phyloP scores from a whole-genome alignment of 2,888 invertebrate genomes.

The Polyommatus iphigenia region DNA sequence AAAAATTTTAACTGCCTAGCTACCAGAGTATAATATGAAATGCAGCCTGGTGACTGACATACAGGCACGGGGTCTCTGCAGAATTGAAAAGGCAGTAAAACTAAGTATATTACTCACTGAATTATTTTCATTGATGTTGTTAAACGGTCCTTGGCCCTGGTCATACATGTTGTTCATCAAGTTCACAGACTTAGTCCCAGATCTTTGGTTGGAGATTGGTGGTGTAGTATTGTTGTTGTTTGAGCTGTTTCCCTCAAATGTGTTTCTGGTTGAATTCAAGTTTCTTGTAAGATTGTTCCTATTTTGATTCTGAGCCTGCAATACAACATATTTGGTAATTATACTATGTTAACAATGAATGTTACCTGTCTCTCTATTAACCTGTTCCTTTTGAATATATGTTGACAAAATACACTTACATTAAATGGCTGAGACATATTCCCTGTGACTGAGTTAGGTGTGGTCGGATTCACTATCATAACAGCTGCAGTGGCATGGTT shows the following conservation, averaged over 20 bases:
- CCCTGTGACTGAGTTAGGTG: slow-evolving; percentile 71
- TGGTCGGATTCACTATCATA: slow-evolving; percentile 78
- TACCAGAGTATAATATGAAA: no score
- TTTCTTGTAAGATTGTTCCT: slow-evolving; percentile 73
- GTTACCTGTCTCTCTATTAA: background rate
- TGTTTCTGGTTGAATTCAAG: slow-evolving; percentile 68
- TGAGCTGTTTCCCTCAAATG: slow-evolving; percentile 63
- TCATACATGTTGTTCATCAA: slow-evolving; percentile 76
- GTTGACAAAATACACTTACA: slow-evolving; percentile 51
- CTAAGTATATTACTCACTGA: slow-evolving; percentile 62
- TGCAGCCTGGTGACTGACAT: no score
- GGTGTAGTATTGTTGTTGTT: slow-evolving; percentile 67
- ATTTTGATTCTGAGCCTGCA: slow-evolving; percentile 66
- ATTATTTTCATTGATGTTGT: slow-evolving; percentile 68
- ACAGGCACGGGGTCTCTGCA: background rate
- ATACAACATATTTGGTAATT: slow-evolving; percentile 37
- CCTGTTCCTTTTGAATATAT: background rate
- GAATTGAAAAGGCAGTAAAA: background rate
- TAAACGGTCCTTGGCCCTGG: slow-evolving; percentile 66
- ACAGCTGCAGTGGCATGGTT: slow-evolving; percentile 77
- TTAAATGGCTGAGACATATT: slow-evolving; percentile 70
- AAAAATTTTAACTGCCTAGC: background rate
- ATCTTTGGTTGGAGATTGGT: slow-evolving; percentile 57
- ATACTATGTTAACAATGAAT: background rate
- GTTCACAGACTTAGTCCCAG: slow-evolving; percentile 69